Base-by-base conservation (phyloP, 1,140 invertebrate species). In the Chelonus insularis region DNA sequence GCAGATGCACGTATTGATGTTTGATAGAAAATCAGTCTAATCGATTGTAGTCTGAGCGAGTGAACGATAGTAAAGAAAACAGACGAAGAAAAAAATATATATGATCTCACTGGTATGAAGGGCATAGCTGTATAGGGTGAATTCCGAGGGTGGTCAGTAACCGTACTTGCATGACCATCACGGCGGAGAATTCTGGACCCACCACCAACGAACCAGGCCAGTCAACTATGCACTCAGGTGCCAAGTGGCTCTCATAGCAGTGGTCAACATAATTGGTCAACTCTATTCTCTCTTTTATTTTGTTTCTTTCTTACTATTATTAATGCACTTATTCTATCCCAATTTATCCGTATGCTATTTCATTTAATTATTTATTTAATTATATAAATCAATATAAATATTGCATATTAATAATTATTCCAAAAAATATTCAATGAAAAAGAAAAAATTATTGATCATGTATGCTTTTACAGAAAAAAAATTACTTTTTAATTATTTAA, bases 181-280 rank as follows among this genome's bases (percentile, higher is more conserved):
- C 25, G 41, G 45, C 48, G 57, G 32, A 62, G 65, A 68, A 68
- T 68, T 56, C 62, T 65, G 60, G 58, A 67, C 59, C 36, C 34
- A 39, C 14, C 18, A 21, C 20, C 18, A 45, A 37, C 32, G 50
- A 65, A 59, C 57, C 66, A 65, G 60, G 57, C 65, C 64, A 59
- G 62, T 62, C 67, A 67, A 62, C 68, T 70, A 70, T 68, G 68
- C 64, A 60, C 52, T 68, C 64, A 69, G 69, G 69, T 71, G 69
- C 67, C 66, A 69, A 67, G 65, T 65, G 62, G 41, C 25, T 39
- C 58, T 67, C 58, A 62, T 65, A 63, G 60, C 66, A 45, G 62
- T 64, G 60, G 57, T 60, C 57, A 50, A 45, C 58, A 60, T 60
- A n/a, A n/a, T 52, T 55, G 37, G 29, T 39, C 25, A 16, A 32